A percentile compares a stretch with the other conserved stretches of the same genome.
These are phyloP conservation scores for Hoplodrina ambigua DNA, from an alignment of 2,888 invertebrate species.

Conservation along the genomic window DNA sequence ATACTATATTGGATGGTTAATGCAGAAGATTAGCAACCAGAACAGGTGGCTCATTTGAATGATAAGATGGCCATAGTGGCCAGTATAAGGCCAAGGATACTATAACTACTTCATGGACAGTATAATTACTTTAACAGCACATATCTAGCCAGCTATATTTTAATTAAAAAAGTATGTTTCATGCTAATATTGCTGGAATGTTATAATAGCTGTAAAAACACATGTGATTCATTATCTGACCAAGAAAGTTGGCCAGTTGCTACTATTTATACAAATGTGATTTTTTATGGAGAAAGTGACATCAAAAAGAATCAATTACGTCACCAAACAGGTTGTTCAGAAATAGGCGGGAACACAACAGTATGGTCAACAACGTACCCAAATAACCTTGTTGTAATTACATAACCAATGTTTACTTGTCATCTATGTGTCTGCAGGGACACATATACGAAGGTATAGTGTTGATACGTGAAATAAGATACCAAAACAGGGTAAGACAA, in stretches of 20 bases:
- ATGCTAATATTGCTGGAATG: not conserved
- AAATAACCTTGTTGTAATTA: constrained; percentile 76
- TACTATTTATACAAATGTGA: constrained; percentile 21
- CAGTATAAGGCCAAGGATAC: not conserved
- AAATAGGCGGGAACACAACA: constrained; percentile 83
- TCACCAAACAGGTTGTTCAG: constrained; percentile 76
- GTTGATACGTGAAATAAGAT: constrained; percentile 70
- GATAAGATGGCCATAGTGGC: not conserved
- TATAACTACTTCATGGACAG: not conserved
- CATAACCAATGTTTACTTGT: constrained; percentile 78
- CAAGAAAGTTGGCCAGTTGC: constrained; percentile 45
- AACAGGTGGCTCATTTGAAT: constrained; percentile 4
- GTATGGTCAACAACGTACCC: constrained; percentile 56
- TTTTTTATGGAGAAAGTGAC: constrained; percentile 79
- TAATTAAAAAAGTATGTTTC: not conserved
- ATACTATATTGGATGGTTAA: not conserved
- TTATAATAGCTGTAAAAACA: not conserved
- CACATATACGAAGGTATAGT: constrained; percentile 47
- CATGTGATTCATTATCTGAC: constrained; percentile 26
- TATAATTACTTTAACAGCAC: not conserved
- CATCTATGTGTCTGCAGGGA: constrained; percentile 57
- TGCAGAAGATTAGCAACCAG: constrained; percentile 20
- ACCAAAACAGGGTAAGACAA: constrained; percentile 77
- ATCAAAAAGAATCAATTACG: constrained; percentile 78
- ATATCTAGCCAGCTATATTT: not conserved